phyloP scores from a whole-genome alignment of 2,797 vertebrate genomes.

The Eulemur albifrons region DNA sequence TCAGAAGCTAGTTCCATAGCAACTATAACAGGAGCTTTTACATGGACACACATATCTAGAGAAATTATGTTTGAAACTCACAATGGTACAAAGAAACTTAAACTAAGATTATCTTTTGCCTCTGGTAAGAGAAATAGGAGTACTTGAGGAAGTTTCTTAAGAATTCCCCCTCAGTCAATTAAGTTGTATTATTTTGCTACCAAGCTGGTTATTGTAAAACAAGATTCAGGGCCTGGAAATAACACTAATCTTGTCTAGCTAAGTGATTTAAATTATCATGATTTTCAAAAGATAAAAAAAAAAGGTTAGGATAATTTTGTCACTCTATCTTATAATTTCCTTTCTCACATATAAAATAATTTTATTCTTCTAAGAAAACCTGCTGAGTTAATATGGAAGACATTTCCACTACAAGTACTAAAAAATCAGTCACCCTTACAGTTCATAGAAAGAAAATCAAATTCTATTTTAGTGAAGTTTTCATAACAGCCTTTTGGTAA shows the following conservation, averaged over 20 bases:
- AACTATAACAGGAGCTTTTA: conserved; percentile 42
- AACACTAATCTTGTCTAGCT: conserved; percentile 53
- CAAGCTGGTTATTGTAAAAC: conserved; percentile 70
- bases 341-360: conserved; percentile 49
- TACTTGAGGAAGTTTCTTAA: conserved; percentile 50
- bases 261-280: conserved; percentile 73
- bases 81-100: conserved; percentile 29
- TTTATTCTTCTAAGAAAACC: conserved; percentile 45
- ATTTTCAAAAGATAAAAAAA: conserved; percentile 73
- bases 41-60: background rate
- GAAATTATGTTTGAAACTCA: conserved; percentile 47
- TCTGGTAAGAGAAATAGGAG: conserved; percentile 17
- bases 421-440: conserved; percentile 62
- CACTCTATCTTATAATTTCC: conserved; percentile 52
- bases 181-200: conserved; percentile 61
- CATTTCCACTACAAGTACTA: conserved; percentile 42
- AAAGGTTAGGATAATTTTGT: conserved; percentile 36
- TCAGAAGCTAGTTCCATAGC: conserved; percentile 31
- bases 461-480: conserved; percentile 71
- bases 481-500: conserved; percentile 56
- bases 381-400: conserved; percentile 52
- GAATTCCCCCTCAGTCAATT: conserved; percentile 57
- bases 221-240: conserved; percentile 65
- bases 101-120: conserved; percentile 49
- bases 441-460: conserved; percentile 69